Evolutionary conservation across 2,797 vertebrate genomes (phyloP).

Genomic region (Periophthalmus magnuspinnatus): DNA sequence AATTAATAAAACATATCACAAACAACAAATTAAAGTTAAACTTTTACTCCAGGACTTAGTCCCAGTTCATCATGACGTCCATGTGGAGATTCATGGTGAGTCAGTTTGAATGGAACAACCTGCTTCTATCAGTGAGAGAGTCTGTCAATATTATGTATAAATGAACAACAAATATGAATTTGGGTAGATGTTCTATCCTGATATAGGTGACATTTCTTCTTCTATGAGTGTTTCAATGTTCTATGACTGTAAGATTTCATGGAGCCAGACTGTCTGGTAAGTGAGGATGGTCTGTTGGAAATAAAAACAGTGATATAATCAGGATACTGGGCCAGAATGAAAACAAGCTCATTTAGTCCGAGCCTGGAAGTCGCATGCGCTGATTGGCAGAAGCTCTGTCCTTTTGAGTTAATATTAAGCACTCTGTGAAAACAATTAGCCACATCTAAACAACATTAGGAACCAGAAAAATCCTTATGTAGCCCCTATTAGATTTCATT

Average conservation of each 20-base stretch:
- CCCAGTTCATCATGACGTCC: not conserved
- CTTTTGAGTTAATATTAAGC: conserved; percentile 13
- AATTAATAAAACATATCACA: not conserved
- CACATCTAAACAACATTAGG: not conserved
- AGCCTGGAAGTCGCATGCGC: conserved; percentile 8
- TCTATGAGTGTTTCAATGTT: conserved; percentile 21
- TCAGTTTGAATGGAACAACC: conserved; percentile 1
- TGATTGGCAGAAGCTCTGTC: conserved; percentile 12
- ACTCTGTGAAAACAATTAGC: conserved; percentile 22
- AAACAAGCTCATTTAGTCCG: conserved; percentile 20
- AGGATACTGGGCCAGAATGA: conserved; percentile 28
- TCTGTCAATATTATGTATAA: conserved; percentile 1
- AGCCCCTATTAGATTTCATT: conserved; percentile 9
- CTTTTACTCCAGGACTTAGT: not conserved
- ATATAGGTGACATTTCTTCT: conserved; percentile 22
- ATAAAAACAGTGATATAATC: conserved; percentile 44
- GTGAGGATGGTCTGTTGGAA: conserved; percentile 45
- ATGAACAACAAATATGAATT: conserved; percentile 14
- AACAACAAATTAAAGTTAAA: not conserved
- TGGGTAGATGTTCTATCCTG: conserved; percentile 10
- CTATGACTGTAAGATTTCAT: conserved; percentile 35
- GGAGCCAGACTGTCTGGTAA: conserved; percentile 58
- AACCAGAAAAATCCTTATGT: conserved; percentile 5
- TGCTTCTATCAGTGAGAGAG: not conserved
- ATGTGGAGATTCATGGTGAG: not conserved